These are phyloP conservation scores for Cricetomys ansorgei DNA, from an alignment of 2,113 vertebrate species.

Conservation along the genomic window DNA sequence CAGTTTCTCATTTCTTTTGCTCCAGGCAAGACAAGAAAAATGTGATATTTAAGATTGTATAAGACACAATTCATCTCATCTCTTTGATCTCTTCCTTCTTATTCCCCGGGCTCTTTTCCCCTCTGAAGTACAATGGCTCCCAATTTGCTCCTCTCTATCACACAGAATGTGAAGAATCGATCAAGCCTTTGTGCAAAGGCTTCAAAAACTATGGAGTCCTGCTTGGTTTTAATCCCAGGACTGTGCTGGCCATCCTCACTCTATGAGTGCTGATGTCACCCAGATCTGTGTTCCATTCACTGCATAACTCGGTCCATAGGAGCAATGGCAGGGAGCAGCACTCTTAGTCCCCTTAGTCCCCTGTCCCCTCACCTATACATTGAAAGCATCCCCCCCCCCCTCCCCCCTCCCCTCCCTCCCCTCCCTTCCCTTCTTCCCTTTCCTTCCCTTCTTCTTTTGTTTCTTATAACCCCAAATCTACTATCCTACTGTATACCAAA, in stretches of 20 bases:
- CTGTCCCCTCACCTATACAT: not conserved
- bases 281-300: not conserved
- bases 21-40: conserved; percentile 55
- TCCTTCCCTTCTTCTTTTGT: not conserved
- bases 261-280: not conserved
- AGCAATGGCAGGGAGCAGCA: not conserved
- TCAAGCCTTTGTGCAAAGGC: not conserved
- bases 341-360: not conserved
- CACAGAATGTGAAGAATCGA: not conserved
- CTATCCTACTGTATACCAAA: not conserved
- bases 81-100: not conserved
- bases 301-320: too few species aligned
- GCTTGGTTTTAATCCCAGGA: not conserved
- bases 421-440: not conserved
- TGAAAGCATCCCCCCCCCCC: not conserved
- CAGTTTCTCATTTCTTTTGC: conserved; percentile 37
- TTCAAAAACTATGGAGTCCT: not conserved
- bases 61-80: conserved; percentile 50
- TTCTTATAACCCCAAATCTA: not conserved
- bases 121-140: not conserved
- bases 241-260: accelerated
- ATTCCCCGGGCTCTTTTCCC: not conserved
- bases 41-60: conserved; percentile 4
- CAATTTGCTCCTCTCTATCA: not conserved
- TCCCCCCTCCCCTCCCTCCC: not conserved